Percentiles rank a stretch among this genome's conserved stretches.
Conservation (phyloP, 1,140 invertebrate genomes). For the Plutomurus gul region DNA sequence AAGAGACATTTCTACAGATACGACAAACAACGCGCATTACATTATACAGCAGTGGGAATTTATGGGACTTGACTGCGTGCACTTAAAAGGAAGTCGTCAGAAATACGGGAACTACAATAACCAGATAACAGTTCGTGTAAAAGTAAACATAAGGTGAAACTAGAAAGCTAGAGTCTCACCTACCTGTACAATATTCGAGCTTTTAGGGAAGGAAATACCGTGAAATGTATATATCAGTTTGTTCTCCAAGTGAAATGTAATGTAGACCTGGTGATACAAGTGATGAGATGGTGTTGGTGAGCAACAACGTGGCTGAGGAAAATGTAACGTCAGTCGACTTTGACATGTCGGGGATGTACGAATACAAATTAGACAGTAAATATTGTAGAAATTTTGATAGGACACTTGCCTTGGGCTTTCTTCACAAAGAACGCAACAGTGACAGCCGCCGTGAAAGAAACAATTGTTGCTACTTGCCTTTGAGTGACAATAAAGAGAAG, state of each 20-base stretch:
- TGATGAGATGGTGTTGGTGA: not conserved
- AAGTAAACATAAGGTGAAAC: not conserved
- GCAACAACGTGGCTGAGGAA: not conserved
- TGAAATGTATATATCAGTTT: no score
- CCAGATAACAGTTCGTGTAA: not conserved
- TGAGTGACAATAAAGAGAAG: not conserved
- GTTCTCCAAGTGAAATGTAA: no score
- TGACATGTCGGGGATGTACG: constrained; percentile 13
- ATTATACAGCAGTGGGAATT: no score
- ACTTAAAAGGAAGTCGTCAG: no score
- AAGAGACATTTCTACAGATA: no score
- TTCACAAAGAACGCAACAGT: not conserved
- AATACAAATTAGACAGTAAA: constrained; percentile 6
- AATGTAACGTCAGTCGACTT: not conserved
- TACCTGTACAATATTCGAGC: no score
- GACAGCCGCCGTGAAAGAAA: not conserved
- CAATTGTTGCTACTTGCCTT: not conserved
- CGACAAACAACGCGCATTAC: no score
- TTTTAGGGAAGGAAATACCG: no score
- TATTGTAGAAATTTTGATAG: not conserved
- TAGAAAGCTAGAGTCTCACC: no score
- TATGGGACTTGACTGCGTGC: not conserved
- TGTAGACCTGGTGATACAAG: no score
- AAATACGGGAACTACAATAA: no score
- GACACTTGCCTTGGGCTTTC: not conserved